A percentile compares a stretch with the other conserved stretches of the same genome.
These are phyloP conservation scores for Paragorgia papillata DNA, from an alignment of 92 coral and sea anemone genomes.

Conservation along the genomic window DNA sequence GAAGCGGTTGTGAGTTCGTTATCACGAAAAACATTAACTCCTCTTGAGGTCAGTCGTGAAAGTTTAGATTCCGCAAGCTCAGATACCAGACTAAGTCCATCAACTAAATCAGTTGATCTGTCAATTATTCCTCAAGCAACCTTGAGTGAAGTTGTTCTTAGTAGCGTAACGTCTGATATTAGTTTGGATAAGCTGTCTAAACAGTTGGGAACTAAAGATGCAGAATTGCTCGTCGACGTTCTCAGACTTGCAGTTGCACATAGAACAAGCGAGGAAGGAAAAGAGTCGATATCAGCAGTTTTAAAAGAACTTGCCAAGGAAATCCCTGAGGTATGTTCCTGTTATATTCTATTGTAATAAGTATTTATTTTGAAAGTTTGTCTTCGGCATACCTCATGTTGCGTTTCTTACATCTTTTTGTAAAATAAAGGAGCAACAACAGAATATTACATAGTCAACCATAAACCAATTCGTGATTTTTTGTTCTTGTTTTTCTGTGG, in stretches of 20 bases:
- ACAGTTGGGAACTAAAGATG: constrained; percentile 80
- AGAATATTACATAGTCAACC: no score
- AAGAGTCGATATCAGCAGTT: constrained; percentile 77
- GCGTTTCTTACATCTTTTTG: no score
- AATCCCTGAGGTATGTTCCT: constrained; percentile 69
- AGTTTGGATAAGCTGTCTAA: constrained; percentile 84
- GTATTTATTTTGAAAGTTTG: no score
- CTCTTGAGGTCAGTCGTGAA: constrained; percentile 23
- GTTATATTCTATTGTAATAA: neutral
- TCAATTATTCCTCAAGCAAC: constrained; percentile 71
- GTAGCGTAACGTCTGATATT: constrained; percentile 70
- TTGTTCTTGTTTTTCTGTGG: no score
- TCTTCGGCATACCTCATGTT: no score
- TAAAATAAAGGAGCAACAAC: no score
- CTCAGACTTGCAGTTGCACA: constrained; percentile 91
- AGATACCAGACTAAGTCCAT: constrained; percentile 63
- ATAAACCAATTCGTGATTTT: no score
- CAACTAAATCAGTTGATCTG: constrained; percentile 65
- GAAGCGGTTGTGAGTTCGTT: constrained; percentile 93
- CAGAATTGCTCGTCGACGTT: constrained; percentile 87
- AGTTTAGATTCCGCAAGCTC: constrained; percentile 71
- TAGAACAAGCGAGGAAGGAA: constrained; percentile 89
- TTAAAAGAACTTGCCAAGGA: constrained; percentile 79
- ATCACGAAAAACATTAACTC: constrained; percentile 27
- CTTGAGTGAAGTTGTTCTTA: constrained; percentile 72